Conservation (phyloP, 53 echinoderm and acorn worm species). For the Henricia sp. region DNA sequence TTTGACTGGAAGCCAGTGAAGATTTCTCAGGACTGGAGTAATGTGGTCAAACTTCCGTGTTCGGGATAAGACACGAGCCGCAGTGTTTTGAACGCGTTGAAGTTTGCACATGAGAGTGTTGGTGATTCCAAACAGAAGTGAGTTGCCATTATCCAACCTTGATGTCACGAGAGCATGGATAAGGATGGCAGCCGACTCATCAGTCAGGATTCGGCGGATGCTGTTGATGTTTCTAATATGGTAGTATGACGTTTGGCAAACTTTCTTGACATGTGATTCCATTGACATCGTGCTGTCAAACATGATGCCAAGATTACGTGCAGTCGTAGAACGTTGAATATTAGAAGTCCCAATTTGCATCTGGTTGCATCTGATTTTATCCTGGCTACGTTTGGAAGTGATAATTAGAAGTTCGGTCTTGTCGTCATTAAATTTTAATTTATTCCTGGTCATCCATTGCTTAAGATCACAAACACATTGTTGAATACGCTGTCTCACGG, state of each 20-base stretch:
- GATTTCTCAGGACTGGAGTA: too few relatives aligned
- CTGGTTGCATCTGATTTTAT: too few relatives aligned
- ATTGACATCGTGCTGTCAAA: conserved; percentile 39
- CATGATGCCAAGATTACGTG: too few relatives aligned
- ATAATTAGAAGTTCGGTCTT: conserved; percentile 67
- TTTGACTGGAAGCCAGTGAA: too few relatives aligned
- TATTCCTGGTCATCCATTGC: conserved; percentile 50
- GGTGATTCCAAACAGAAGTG: conserved; percentile 21
- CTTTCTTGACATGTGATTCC: conserved; percentile 28
- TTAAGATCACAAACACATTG: conserved; percentile 25
- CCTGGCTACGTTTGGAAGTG: conserved; percentile 29
- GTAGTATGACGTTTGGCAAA: conserved; percentile 20
- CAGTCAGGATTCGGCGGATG: conserved; percentile 28
- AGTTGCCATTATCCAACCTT: conserved; percentile 32
- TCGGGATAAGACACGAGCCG: too few relatives aligned
- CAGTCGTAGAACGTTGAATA: neutral
- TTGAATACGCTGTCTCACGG: conserved; percentile 11
- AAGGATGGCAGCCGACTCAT: neutral
- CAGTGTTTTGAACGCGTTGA: conserved; percentile 52
- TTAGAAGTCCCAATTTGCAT: conserved; percentile 37
- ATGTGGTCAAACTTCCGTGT: too few relatives aligned
- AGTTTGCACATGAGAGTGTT: conserved; percentile 1
- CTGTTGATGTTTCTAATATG: conserved; percentile 37
- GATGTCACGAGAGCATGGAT: conserved; percentile 19
- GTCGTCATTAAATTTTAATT: conserved; percentile 63